Evolutionary conservation across 2,113 vertebrate genomes (phyloP).

Genomic region (Lethenteron reissneri): DNA sequence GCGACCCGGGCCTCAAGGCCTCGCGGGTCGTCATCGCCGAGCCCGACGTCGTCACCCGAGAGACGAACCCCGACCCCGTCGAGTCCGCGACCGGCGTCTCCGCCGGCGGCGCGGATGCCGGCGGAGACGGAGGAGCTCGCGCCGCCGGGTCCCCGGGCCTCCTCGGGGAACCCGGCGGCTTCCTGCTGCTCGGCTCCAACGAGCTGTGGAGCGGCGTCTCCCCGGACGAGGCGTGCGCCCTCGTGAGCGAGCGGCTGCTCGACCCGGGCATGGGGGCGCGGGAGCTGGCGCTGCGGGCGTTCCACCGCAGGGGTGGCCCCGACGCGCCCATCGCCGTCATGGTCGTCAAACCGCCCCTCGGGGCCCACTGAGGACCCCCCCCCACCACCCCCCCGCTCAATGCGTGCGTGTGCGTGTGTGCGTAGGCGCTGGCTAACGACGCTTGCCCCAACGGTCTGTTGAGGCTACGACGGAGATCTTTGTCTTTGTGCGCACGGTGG

Average conservation of each 20-base stretch:
- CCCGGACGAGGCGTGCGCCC: background rate
- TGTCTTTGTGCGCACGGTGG: too few relatives aligned
- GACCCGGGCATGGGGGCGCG: background rate
- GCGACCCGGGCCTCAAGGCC: constrained; percentile 5
- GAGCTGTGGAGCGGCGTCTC: background rate
- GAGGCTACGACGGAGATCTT: too few relatives aligned
- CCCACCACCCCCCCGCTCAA: background rate
- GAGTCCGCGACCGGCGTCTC: too few relatives aligned
- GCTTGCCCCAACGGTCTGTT: too few relatives aligned
- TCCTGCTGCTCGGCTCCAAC: constrained; percentile 5
- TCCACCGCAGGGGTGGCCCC: background rate
- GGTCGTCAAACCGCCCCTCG: background rate
- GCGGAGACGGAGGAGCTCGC: too few relatives aligned
- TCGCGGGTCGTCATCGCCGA: constrained; percentile 2
- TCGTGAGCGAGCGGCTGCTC: background rate
- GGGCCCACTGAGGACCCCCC: background rate
- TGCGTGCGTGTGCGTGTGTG: constrained; percentile 1
- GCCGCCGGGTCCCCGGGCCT: too few relatives aligned
- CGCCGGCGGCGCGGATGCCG: too few relatives aligned
- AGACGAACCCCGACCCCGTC: background rate
- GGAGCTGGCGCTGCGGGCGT: background rate
- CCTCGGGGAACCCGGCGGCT: too few relatives aligned
- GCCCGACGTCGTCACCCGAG: constrained; percentile 1
- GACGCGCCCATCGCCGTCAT: background rate
- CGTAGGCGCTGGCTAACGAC: background rate